Base-by-base conservation (phyloP, 2,888 invertebrate genomes). In the Tiliacea citrago region DNA sequence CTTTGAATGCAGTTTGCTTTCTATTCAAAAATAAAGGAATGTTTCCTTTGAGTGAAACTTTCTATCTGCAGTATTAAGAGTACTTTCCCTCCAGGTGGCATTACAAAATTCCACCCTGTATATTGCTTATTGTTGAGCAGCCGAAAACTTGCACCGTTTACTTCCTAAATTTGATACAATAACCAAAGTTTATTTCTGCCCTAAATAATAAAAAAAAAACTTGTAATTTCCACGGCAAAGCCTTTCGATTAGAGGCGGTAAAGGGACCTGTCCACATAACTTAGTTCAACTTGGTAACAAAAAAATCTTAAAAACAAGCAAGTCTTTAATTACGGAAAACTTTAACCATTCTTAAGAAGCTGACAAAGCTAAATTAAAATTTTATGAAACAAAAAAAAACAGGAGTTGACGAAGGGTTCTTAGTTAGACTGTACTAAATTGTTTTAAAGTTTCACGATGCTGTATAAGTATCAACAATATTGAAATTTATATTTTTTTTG, bases 311-410 rank as follows among this genome's bases (percentile, higher is more conserved):
- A 75, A 71, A 80, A 75, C 53, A 80, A 71, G 29, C 29, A 62
- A 72, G 60, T 21, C 49, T 67, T 80, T 81, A 80, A 82, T 81
- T 70, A 76, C 71, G 8, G 21, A 18, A 75, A 81, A 81, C 65
- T 82, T 82, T 71, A 8, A 55, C 47, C 68, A 73, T 81, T 84
- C 65, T 77, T 84, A 53, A 73, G n/a, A 73, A 57, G 49, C 39
- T 55, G n/a, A 81, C 82, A 84, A 77, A 66, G 77, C 42, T 35
- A 53, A 67, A 80, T 80, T 80, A 67, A 72, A 51, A 51, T 63
- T 72, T 71, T 51, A 69, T 69, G 62, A 72, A 71, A 66, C 55
- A 67, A 71, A 39, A 63, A 55, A 81, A 61, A 53, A 68, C 13
- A 24, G n/a, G 10, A n/a, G 5, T 42, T 8, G 39, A 18, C 12